Evolutionary conservation across 2,888 invertebrate genomes (phyloP), one percentile per base, ranked within the genome.

Genomic region (Ophioninae sp.): DNA sequence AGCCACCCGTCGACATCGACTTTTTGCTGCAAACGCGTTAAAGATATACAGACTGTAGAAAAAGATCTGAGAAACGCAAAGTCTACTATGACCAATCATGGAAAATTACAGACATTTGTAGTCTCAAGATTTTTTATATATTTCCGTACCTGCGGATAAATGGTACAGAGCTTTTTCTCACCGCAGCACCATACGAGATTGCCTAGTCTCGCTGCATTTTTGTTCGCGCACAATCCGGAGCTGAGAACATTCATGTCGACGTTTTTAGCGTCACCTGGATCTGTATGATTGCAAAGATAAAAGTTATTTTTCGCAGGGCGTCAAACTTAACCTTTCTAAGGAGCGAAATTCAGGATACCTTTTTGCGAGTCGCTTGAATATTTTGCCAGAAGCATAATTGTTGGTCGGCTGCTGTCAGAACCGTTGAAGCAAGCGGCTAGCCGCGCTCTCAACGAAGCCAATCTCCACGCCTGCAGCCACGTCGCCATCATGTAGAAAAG

Each of bases 401-500:
- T 89, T 37, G 91, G 92, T 80, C 81, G 88, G 51, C 68, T 78
- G 0, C 82, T 71, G 41, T 88, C 87, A 63, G 87, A 79, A 59
- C 87, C 88, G 69, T 89, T 88, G 2, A 92, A 86, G 41, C 90
- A 84, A 22, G 85, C 81, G 63, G 95, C 94, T 71, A 97, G 94
- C 88, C 96, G 96, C 88, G 95, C 94, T 89, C 95, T 95, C 85
- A 97, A 94, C 39, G 95, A 95, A 74, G 95, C 95, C 85, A 97
- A 94, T 78, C 96, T 94, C 96, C 96, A 96, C 91, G 96, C 96
- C 93, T 97, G 97, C 87, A 97, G 93, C 93, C 96, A 95, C 85
- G 97, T 97, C 90, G 97, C 96, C 90, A 97, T 96, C 93, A 96
- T 96, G 93, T 97, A 97, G 93, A 96, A 96, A 75, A 97, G 93